Conservation (phyloP, 1,140 invertebrate genomes). For the Cherax quadricarinatus region DNA sequence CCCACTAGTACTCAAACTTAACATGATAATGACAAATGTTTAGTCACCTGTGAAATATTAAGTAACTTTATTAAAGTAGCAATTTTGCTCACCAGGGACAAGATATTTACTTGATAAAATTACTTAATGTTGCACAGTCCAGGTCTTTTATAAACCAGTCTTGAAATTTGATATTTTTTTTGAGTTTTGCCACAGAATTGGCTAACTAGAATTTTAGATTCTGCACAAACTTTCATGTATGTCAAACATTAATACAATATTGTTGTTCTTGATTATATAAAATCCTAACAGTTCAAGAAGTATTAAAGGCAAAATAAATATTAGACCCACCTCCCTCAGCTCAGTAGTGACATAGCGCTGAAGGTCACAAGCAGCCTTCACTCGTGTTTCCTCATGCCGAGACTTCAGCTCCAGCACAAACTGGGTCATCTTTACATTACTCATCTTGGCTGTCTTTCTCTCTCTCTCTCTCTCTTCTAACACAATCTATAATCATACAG, state of each 20-base stretch:
- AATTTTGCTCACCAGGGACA: no score
- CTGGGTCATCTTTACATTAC: conserved; percentile 80
- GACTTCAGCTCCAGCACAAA: conserved; percentile 93
- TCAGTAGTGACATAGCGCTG: conserved; percentile 94
- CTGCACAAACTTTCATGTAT: neutral
- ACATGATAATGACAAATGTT: no score
- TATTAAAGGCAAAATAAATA: neutral
- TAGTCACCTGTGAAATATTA: no score
- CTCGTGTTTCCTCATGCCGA: conserved; percentile 88
- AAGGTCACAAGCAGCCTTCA: conserved; percentile 90
- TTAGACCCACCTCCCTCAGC: conserved; percentile 84
- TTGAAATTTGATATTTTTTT: no score
- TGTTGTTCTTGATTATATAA: neutral
- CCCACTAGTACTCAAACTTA: no score
- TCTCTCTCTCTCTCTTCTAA: neutral
- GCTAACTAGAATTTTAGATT: neutral
- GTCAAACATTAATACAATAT: neutral
- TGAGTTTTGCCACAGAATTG: no score
- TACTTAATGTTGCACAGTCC: no score
- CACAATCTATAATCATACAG: neutral
- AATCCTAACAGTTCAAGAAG: no score
- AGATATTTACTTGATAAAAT: no score
- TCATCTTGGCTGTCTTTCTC: conserved; percentile 30
- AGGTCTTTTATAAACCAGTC: no score
- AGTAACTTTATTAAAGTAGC: no score